These are phyloP conservation scores for Myripristis murdjan DNA, from an alignment of 2,797 vertebrate species.

Conservation along the genomic window DNA sequence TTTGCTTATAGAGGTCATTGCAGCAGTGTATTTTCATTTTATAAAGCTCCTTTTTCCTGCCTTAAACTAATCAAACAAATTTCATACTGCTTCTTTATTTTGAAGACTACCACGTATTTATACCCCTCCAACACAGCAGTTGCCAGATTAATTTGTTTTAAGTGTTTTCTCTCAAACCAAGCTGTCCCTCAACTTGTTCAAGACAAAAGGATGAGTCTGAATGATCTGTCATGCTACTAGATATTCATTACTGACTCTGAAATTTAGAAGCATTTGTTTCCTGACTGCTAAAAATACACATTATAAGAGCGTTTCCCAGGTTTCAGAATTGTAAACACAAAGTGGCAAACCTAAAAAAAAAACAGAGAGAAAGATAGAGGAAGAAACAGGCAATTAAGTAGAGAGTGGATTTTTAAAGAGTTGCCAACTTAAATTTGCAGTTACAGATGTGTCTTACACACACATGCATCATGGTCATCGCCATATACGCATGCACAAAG, in stretches of 20 bases:
- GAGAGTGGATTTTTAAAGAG: background rate
- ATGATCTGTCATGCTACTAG: background rate
- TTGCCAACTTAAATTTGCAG: background rate
- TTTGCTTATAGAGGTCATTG: too few relatives aligned
- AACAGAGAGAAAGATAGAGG: background rate
- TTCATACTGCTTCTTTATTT: background rate
- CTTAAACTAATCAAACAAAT: background rate
- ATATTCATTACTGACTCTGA: background rate
- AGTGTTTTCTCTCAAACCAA: background rate
- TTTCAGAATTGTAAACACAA: constrained; percentile 8
- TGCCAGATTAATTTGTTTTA: background rate
- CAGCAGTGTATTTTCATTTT: too few relatives aligned
- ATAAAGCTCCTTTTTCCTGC: too few relatives aligned
- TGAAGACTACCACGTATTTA: background rate
- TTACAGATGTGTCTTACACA: background rate
- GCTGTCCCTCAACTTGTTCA: background rate
- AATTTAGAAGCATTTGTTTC: background rate
- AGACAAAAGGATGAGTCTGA: background rate
- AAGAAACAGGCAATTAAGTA: too few relatives aligned
- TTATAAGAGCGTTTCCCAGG: background rate
- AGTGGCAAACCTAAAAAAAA: background rate
- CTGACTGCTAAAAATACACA: too few relatives aligned
- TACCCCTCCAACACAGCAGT: background rate
- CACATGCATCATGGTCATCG: background rate
- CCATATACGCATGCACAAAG: background rate